A percentile compares a stretch with the other conserved stretches of the same genome.
phyloP scores from a whole-genome alignment of 2,797 vertebrate species.

The Lerista edwardsae region DNA sequence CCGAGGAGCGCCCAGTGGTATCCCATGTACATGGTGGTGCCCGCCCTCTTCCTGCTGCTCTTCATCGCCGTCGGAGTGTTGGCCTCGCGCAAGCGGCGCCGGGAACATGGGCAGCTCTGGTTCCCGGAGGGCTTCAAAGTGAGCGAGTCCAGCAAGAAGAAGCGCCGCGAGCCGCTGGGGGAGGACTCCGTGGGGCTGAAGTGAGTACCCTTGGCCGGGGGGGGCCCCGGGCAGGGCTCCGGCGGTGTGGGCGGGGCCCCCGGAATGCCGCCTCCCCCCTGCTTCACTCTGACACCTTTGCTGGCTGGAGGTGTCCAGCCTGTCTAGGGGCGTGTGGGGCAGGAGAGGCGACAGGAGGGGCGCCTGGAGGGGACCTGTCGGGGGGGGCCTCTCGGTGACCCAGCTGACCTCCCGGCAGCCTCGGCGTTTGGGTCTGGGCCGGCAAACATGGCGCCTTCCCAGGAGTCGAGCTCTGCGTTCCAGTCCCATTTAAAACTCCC shows the following conservation, averaged over 20 bases:
- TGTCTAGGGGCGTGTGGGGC: too few species aligned
- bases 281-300: not conserved
- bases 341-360: too few species aligned
- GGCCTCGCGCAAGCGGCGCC: constrained; percentile 90
- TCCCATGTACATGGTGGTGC: constrained; percentile 86
- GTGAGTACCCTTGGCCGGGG: constrained; percentile 80
- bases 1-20: constrained; percentile 73
- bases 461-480: too few species aligned
- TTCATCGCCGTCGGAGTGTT: constrained; percentile 89
- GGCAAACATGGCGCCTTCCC: not conserved
- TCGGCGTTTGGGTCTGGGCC: not conserved
- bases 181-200: constrained; percentile 97
- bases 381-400: rapidly evolving
- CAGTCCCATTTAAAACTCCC: not conserved
- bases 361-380: too few species aligned
- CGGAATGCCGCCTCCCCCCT: too few species aligned
- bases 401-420: too few species aligned
- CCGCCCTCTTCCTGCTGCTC: constrained; percentile 80
- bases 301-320: not conserved
- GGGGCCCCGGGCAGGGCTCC: rapidly evolving
- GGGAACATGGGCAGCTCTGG: constrained; percentile 97
- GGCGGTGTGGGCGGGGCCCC: too few species aligned
- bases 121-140: constrained; percentile 98
- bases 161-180: constrained; percentile 93
- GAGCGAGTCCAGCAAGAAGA: constrained; percentile 96